phyloP scores from a whole-genome alignment of 2,888 invertebrate species.

The Polylopha cassiicola region DNA sequence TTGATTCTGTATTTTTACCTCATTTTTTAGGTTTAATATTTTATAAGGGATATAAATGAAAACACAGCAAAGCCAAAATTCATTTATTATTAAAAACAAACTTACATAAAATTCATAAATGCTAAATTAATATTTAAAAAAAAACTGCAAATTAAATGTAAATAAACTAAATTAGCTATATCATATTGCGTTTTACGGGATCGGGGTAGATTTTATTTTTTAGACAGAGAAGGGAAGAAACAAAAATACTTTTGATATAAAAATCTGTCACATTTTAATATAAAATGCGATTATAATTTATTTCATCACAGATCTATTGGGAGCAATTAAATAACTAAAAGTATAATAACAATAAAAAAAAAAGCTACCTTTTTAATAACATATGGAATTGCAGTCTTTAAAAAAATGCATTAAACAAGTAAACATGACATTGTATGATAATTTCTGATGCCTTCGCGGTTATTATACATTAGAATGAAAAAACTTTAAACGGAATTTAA shows the following conservation, averaged over 20 bases:
- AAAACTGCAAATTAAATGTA: constrained; percentile 28
- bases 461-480: too few relatives aligned
- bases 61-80: constrained; percentile 67
- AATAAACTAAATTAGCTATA: constrained; percentile 5
- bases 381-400: constrained; percentile 2
- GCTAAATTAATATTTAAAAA: constrained; percentile 31
- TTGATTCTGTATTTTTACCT: too few relatives aligned
- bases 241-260: constrained; percentile 57
- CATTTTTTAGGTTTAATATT: too few relatives aligned
- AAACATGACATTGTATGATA: too few relatives aligned
- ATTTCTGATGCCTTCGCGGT: too few relatives aligned
- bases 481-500: too few relatives aligned
- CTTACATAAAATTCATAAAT: constrained; percentile 17
- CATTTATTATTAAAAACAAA: constrained; percentile 55
- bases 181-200: constrained; percentile 1
- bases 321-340: constrained; percentile 29
- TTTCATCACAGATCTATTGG: constrained; percentile 57
- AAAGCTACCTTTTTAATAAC: too few relatives aligned
- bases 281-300: constrained; percentile 50
- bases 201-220: neutral
- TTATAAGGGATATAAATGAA: constrained; percentile 33
- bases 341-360: constrained; percentile 18
- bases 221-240: constrained; percentile 36
- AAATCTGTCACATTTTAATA: constrained; percentile 68
- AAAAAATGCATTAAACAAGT: neutral